Evolutionary conservation across 2,888 invertebrate species (phyloP), one percentile per base, ranked within the genome.

Genomic region (Eupithecia vulgata): DNA sequence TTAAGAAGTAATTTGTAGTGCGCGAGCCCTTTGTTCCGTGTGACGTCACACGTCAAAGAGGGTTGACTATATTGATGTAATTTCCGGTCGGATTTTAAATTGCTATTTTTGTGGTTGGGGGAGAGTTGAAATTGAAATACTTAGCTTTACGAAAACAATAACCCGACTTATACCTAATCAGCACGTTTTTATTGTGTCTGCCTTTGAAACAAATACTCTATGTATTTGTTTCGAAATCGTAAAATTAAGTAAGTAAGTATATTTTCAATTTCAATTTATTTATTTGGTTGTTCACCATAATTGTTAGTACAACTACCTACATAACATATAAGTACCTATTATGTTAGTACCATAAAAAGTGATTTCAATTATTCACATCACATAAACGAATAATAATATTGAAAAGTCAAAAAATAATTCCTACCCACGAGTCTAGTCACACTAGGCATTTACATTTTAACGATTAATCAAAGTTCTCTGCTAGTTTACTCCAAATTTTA

Each of bases 11-110:
- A 84, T 85, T 87, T 83, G 83, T 85, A 82, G 82, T 82, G 84
- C 82, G 83, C 84, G 88, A 88, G 87, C 82, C 82, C 87, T 81
- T 83, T 87, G 84, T 83, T 80, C 72, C 72, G 74, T 70, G 64
- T 30, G 59, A 68, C 75, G 80, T 72, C 79, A 74, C 78, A 80
- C 80, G 81, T 76, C 77, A 83, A 80, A 79, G 70, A 75, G 73
- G 70, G 73, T 72, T 80, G 76, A 74, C 67, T 75, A 71, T 64
- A 74, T 77, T 75, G 77, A 71, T 73, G 61, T 61, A 64, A 74
- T 75, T 75, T 78, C 75, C 72, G 73, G 69, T 70, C 25, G 37
- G 61, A 68, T 70, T 64, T 59, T 21, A 30, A 17, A 52, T 25
- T 61, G 42, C 48, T 40, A 34, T 67, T 64, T 73, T 57, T 57